A percentile compares a stretch with the other conserved stretches of the same genome.
These are phyloP conservation scores for Eulacestoma nigropectus DNA, from an alignment of 2,113 vertebrate species.

Conservation along the genomic window DNA sequence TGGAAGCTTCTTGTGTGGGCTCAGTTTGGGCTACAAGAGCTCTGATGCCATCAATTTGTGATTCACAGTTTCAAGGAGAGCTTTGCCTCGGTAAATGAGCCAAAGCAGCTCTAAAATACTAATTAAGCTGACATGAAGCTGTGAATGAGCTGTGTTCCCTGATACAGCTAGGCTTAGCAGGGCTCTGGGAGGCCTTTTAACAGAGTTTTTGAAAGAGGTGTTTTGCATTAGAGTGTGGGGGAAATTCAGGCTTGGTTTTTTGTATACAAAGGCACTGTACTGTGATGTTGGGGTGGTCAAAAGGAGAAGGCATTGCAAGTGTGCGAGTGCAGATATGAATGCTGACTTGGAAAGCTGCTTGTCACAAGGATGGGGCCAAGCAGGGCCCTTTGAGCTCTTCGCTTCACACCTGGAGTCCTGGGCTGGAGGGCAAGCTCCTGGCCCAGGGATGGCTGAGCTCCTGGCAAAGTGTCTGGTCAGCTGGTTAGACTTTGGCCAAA, in stretches of 20 bases:
- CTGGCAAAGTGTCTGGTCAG: background rate
- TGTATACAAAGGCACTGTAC: background rate
- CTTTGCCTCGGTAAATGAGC: background rate
- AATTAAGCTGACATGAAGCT: background rate
- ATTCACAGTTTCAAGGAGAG: background rate
- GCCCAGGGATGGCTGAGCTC: fast-evolving
- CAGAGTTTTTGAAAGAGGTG: background rate
- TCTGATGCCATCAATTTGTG: background rate
- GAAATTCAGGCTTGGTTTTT: background rate
- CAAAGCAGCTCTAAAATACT: background rate
- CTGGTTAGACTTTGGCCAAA: background rate
- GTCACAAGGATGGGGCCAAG: background rate
- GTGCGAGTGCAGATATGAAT: background rate
- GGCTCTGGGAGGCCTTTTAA: background rate
- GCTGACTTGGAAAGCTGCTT: background rate
- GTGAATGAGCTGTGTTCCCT: background rate
- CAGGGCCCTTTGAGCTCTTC: background rate
- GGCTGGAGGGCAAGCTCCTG: background rate
- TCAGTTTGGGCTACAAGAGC: background rate
- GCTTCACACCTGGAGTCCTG: background rate
- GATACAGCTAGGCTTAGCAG: background rate
- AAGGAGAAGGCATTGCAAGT: background rate
- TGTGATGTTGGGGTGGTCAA: too few species aligned
- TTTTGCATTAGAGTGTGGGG: background rate
- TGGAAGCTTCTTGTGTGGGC: background rate